Conservation (phyloP, 2,113 vertebrate species). For the Anguilla japonica region DNA sequence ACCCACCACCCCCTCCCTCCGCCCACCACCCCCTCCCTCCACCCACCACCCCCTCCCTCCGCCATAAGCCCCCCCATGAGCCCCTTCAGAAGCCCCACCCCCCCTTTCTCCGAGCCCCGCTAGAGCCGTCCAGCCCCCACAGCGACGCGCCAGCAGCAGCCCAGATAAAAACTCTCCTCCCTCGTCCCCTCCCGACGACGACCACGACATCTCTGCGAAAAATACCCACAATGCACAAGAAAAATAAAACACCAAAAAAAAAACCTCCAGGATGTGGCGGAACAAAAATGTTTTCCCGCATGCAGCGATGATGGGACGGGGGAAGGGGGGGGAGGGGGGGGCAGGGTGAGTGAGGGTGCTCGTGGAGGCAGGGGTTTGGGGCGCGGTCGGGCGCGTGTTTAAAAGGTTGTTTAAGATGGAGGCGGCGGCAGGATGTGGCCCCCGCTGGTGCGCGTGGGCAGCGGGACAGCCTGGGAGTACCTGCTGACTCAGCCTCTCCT, state of each 20-base stretch:
- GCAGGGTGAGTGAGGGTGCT: background rate
- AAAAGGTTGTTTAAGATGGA: background rate
- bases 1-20: too few species aligned
- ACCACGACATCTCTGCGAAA: background rate
- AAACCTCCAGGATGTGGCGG: background rate
- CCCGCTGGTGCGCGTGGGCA: conserved; percentile 41
- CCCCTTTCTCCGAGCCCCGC: too few species aligned
- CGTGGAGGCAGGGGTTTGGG: background rate
- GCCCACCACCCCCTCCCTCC: too few species aligned
- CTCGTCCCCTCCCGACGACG: background rate
- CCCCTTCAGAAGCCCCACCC: background rate
- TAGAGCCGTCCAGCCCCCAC: background rate
- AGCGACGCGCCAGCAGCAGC: background rate
- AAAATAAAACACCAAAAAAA: background rate
- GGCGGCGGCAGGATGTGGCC: background rate
- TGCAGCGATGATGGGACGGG: background rate
- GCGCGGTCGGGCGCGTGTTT: background rate
- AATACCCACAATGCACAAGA: background rate
- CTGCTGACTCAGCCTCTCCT: conserved; percentile 75
- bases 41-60: too few species aligned
- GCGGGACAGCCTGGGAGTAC: conserved; percentile 62
- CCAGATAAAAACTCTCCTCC: background rate
- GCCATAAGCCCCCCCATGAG: too few species aligned
- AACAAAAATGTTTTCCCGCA: background rate
- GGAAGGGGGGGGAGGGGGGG: background rate